phyloP scores from a whole-genome alignment of 2,888 invertebrate species.

The Hanleya hanleyi region DNA sequence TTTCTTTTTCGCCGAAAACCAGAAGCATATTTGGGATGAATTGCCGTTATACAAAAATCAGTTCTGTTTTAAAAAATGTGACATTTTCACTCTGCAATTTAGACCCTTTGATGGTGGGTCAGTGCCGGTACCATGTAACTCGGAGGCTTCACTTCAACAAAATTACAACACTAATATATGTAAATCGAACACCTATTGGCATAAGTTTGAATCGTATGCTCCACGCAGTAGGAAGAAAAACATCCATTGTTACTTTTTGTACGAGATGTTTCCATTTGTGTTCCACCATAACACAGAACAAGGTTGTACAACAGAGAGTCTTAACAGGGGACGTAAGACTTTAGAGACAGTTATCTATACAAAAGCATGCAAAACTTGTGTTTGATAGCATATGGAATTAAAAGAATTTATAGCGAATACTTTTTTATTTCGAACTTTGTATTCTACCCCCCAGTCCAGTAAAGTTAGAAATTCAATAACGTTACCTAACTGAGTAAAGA shows the following conservation, averaged over 20 bases:
- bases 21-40: slow-evolving; percentile 49
- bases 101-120: slow-evolving; percentile 35
- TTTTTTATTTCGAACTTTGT: too few relatives aligned
- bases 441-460: too few relatives aligned
- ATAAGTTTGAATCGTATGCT: slow-evolving; percentile 30
- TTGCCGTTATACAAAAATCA: slow-evolving; percentile 12
- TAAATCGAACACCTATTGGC: slow-evolving; percentile 30
- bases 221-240: slow-evolving; percentile 2
- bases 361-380: too few relatives aligned
- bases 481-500: too few relatives aligned
- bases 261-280: slow-evolving; percentile 42
- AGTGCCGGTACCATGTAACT: slow-evolving; percentile 38
- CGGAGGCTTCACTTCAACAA: slow-evolving; percentile 7
- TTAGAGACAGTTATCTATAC: too few relatives aligned
- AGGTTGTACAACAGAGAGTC: too few relatives aligned
- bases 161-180: slow-evolving; percentile 28
- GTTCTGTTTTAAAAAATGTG: slow-evolving; percentile 25
- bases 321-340: too few relatives aligned
- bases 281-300: too few relatives aligned
- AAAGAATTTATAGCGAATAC: too few relatives aligned
- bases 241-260: slow-evolving; percentile 32
- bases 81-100: slow-evolving; percentile 34
- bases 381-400: too few relatives aligned
- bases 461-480: too few relatives aligned
- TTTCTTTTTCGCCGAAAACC: slow-evolving; percentile 53